Conservation (phyloP, 2,888 invertebrate genomes). For the Flabesymbios commensalis region DNA sequence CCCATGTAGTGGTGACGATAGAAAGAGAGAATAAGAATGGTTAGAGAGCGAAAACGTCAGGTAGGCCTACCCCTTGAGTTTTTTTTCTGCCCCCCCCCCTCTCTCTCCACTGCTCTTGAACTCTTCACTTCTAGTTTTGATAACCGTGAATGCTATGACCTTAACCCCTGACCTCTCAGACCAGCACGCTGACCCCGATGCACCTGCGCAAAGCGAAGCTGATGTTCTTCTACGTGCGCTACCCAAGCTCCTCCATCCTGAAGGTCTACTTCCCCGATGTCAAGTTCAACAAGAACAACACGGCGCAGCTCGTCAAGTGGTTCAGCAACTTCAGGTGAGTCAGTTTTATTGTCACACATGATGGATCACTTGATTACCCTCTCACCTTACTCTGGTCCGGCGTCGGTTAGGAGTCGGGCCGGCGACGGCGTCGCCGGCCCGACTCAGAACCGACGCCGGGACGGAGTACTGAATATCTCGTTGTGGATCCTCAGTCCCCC, state of each 20-base stretch:
- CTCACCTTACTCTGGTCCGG: background rate
- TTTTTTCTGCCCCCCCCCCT: too few relatives aligned
- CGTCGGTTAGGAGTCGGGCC: too few relatives aligned
- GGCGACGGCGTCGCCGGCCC: background rate
- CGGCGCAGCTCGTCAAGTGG: conserved; percentile 99
- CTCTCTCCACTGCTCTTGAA: too few relatives aligned
- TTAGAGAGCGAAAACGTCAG: too few relatives aligned
- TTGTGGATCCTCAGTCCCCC: too few relatives aligned
- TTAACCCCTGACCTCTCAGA: conserved; percentile 37
- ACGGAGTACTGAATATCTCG: too few relatives aligned
- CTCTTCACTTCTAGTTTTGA: too few relatives aligned
- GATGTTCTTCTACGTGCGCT: conserved; percentile 99
- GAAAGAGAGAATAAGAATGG: too few relatives aligned
- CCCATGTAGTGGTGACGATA: too few relatives aligned
- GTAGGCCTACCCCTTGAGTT: too few relatives aligned
- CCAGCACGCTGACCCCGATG: conserved; percentile 92
- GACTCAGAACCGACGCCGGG: background rate
- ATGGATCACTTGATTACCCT: background rate
- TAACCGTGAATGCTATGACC: too few relatives aligned
- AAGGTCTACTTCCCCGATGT: conserved; percentile 99
- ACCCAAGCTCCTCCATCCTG: conserved; percentile 97
- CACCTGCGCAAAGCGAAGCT: conserved; percentile 99
- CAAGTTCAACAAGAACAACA: conserved; percentile 99
- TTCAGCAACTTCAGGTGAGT: conserved; percentile 99
- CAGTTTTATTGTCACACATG: background rate